Base-by-base conservation (phyloP, 2,888 invertebrate species). In the Drosophila subsilvestris region DNA sequence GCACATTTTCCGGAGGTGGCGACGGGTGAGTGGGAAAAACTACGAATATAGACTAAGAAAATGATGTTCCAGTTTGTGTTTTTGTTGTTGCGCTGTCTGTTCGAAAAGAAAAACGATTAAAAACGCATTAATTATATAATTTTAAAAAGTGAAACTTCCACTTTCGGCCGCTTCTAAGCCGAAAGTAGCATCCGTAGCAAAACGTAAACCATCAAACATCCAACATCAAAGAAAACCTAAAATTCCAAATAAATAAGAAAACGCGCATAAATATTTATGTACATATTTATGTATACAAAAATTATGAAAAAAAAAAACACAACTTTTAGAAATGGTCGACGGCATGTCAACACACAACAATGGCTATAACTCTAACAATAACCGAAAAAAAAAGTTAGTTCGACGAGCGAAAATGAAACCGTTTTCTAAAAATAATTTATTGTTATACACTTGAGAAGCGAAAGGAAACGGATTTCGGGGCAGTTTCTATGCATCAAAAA, bases 361-460 rank as follows among this genome's bases (percentile, higher is more conserved):
- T 53, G 17, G 61, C 43, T n/a, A 50, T n/a, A 37, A 53, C n/a
- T 45, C 17, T 43, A 43, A 6, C 45, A 58, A 44, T 45, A 56
- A 56, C 49, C 17, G 50, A 57, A 32, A 42, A 57, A 50, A 50
- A 56, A 47, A 42, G 65, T 58, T 77, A 74, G 58, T 78, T 37
- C 37, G 37, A 37, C 57, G 17, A 60, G 69, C 69, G 66, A 66
- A 87, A 86, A 83, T 72, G 76, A 83, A 84, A 83, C 84, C 73
- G 84, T 86, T 88, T 88, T 76, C 82, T 81, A 82, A 82, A 83
- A 75, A 83, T 83, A 85, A 79, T 79, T 88, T 84, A 67, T 66
- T 72, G 53, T 49, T 51, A 43, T 47, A 47, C 25, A 8, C 44
- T 59, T 25, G 72, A 68, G 50, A 69, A 79, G 66, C 79, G 78